Conservation (phyloP, 2,888 invertebrate species). For the Pherbina coryleti region DNA sequence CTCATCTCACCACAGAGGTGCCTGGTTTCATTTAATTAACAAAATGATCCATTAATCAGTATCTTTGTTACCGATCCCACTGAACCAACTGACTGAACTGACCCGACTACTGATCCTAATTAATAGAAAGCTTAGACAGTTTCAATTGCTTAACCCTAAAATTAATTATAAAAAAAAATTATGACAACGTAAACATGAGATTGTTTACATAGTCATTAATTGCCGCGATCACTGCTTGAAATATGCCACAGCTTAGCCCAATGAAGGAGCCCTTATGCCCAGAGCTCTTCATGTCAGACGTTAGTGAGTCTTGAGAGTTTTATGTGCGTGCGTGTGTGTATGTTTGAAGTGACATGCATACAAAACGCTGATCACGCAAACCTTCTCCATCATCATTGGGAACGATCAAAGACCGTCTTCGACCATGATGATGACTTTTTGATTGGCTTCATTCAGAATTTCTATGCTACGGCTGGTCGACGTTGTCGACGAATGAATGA, state of each 20-base stretch:
- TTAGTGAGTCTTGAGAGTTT: background rate
- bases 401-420: background rate
- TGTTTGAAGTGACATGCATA: slow-evolving; percentile 11
- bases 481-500: background rate
- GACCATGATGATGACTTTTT: slow-evolving; percentile 50
- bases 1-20: too few species aligned
- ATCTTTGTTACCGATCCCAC: background rate
- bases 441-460: slow-evolving; percentile 43
- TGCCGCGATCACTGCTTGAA: slow-evolving; percentile 6
- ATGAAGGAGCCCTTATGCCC: background rate
- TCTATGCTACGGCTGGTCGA: background rate
- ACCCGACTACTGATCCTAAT: background rate
- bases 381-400: background rate
- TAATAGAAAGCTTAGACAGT: background rate
- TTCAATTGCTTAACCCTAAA: background rate
- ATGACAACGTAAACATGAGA: slow-evolving; percentile 26
- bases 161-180: slow-evolving; percentile 25
- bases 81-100: background rate
- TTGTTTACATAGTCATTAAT: slow-evolving; percentile 33
- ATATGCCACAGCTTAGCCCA: background rate
- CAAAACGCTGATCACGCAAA: slow-evolving; percentile 19
- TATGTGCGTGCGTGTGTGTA: background rate
- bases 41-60: slow-evolving; percentile 24
- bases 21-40: slow-evolving; percentile 5
- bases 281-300: background rate